These are phyloP conservation scores for Austrofundulus limnaeus DNA, from an alignment of 2,113 vertebrate genomes.

Conservation along the genomic window DNA sequence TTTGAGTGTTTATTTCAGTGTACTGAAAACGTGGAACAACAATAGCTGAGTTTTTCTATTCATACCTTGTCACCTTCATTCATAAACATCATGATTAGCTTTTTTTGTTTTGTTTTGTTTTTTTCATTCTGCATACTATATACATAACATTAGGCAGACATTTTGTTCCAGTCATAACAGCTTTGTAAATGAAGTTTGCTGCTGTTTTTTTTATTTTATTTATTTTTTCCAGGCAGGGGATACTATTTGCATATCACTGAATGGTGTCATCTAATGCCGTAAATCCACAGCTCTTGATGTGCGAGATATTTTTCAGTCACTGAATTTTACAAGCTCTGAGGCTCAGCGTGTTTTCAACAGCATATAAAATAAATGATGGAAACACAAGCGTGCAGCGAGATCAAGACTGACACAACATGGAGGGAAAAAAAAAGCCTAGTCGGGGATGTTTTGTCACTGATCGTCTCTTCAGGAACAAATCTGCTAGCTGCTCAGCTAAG, in stretches of 20 bases:
- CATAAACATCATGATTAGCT: slow-evolving; percentile 6
- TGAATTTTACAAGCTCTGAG: slow-evolving; percentile 40
- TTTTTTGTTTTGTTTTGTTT: slow-evolving; percentile 21
- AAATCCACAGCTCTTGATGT: slow-evolving; percentile 56
- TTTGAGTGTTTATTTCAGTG: too few relatives aligned
- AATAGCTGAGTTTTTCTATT: slow-evolving; percentile 12
- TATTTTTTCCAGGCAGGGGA: slow-evolving; percentile 16
- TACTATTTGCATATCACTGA: slow-evolving; percentile 57
- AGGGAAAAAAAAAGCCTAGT: slow-evolving; percentile 12
- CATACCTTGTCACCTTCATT: background rate
- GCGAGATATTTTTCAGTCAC: slow-evolving; percentile 43
- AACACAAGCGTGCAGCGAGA: slow-evolving; percentile 18
- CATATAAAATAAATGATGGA: slow-evolving; percentile 29
- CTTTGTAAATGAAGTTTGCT: slow-evolving; percentile 13
- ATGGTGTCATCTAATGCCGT: slow-evolving; percentile 43
- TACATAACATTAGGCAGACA: slow-evolving; percentile 30
- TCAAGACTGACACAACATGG: slow-evolving; percentile 20
- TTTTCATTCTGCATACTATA: slow-evolving; percentile 20
- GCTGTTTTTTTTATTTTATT: background rate
- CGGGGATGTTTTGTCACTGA: slow-evolving; percentile 15
- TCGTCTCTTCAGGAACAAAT: slow-evolving; percentile 32
- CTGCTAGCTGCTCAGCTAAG: slow-evolving; percentile 28
- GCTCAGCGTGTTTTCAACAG: slow-evolving; percentile 32
- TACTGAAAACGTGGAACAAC: background rate
- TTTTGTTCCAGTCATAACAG: slow-evolving; percentile 18